Base-by-base conservation (phyloP, 2,113 vertebrate species). In the Lynx canadensis region DNA sequence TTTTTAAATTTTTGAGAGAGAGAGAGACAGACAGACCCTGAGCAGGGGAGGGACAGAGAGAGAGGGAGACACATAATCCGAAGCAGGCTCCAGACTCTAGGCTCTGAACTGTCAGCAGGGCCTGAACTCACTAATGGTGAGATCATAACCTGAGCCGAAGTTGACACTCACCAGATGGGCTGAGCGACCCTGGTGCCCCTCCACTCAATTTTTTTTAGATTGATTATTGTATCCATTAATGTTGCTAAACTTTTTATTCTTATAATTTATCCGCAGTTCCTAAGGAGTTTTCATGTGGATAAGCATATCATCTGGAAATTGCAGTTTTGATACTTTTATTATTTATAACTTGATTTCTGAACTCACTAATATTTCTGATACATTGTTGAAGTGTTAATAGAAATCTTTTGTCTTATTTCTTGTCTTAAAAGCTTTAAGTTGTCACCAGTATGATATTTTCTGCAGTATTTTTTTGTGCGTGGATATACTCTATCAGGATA, bases 291-390 rank as follows among this genome's bases (percentile, higher is more conserved):
- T 94, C 10, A 33, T 97, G 15, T 69, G 74, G 69, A 82, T 84
- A 88, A 80, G 65, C 25, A 68, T n/a, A 60, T 79, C 93, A 60
- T 79, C 93, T 92, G 68, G 38, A 86, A 91, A 86, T 84, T 89
- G 69, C 13, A 82, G 12, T 83, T 96, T 96, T 25, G 31, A 66
- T 84, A 57, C 3, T 91, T 79, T 87, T 71, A 11, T 71, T 50
- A 94, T 96, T 96, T 88, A 27, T 86, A 52, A 82, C 91, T 90
- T 89, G 18, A 3, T 96, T 92, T 69, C 33, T 89, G 69, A 97
- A 50, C 29, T 94, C n/a, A 68, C 3, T 74, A 36, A 31, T 92
- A 78, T 41, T 27, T 92, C 36, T 94, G 36, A 21, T 78, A 50
- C 8, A 76, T 4, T 69, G 3, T 78, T 41, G 25, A 94, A 82